phyloP scores from a whole-genome alignment of 2,888 invertebrate species.

The Tigriopus californicus region DNA sequence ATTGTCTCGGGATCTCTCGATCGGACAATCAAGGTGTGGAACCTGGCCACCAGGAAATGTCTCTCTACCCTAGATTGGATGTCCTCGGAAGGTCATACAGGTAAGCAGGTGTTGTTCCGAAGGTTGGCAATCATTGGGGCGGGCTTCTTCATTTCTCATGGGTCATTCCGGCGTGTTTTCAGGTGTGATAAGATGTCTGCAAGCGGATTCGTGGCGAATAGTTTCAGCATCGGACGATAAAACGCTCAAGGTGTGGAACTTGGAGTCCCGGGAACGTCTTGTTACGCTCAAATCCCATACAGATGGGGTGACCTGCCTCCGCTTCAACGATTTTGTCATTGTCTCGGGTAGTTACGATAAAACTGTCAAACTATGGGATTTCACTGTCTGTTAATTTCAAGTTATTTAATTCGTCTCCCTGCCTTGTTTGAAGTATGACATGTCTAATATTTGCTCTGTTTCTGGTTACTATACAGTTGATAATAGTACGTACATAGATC shows the following conservation, averaged over 20 bases:
- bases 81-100: slow-evolving; percentile 34
- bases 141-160: neutral
- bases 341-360: slow-evolving; percentile 36
- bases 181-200: slow-evolving; percentile 28
- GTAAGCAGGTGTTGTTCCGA: no score
- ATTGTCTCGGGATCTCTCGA: slow-evolving; percentile 34
- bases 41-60: slow-evolving; percentile 28
- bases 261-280: slow-evolving; percentile 31
- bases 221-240: slow-evolving; percentile 35
- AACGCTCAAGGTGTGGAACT: slow-evolving; percentile 35
- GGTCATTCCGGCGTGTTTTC: no score
- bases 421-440: neutral
- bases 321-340: slow-evolving; percentile 34
- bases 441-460: no score
- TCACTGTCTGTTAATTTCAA: slow-evolving; percentile 23
- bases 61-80: slow-evolving; percentile 34
- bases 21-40: slow-evolving; percentile 33
- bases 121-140: no score
- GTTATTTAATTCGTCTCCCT: no score
- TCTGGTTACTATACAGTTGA: no score
- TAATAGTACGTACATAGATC: no score
- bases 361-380: slow-evolving; percentile 36
- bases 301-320: slow-evolving; percentile 36
- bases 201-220: slow-evolving; percentile 34
- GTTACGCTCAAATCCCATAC: slow-evolving; percentile 33